phyloP scores from a whole-genome alignment of 2,797 vertebrate species.

The Schizothorax lantsangensis region DNA sequence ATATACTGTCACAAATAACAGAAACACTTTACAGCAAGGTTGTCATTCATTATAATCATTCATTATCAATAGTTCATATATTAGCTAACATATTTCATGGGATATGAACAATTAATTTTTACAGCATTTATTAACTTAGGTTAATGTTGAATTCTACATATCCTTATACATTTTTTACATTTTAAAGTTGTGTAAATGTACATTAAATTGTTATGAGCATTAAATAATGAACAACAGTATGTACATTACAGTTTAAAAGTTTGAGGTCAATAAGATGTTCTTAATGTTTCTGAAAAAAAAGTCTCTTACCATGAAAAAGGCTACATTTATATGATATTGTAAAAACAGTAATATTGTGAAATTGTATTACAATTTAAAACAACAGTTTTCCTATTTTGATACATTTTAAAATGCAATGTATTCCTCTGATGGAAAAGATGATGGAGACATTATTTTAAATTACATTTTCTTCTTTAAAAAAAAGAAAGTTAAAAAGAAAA shows the following conservation, averaged over 20 bases:
- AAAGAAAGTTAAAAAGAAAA: neutral
- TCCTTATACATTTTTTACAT: neutral
- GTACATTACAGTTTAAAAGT: neutral
- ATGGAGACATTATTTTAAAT: neutral
- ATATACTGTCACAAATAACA: conserved; percentile 7
- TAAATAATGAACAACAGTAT: neutral
- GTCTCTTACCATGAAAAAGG: neutral
- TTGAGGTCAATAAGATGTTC: neutral
- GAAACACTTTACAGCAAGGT: neutral
- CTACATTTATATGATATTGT: neutral
- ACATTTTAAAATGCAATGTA: neutral
- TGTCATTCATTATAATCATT: neutral
- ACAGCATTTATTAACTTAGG: neutral
- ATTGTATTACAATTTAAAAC: neutral
- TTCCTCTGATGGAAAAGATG: neutral
- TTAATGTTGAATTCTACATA: neutral
- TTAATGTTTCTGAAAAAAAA: neutral
- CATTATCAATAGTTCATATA: neutral
- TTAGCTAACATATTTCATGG: neutral
- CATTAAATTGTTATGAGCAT: neutral
- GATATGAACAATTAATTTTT: neutral
- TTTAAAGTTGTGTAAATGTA: neutral
- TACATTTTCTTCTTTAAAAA: neutral
- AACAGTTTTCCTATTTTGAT: neutral
- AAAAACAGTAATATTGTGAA: neutral